A percentile compares a stretch with the other conserved stretches of the same genome.
Evolutionary conservation across 1,140 invertebrate genomes (phyloP).

Genomic region (Tigriopus japonicus): DNA sequence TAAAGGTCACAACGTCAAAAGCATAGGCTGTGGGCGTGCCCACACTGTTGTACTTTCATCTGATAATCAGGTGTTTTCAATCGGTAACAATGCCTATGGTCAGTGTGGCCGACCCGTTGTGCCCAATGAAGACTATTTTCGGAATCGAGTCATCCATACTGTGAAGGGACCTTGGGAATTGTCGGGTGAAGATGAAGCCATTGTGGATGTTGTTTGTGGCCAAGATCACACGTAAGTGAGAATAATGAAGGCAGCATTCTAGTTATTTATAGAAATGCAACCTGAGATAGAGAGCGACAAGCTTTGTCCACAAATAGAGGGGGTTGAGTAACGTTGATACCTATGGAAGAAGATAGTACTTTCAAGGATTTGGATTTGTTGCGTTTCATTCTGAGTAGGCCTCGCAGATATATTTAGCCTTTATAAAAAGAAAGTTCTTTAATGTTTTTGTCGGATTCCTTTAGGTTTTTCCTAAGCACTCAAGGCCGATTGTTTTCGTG

Average conservation of each 20-base stretch:
- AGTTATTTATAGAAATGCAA: too few species aligned
- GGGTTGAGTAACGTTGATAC: too few species aligned
- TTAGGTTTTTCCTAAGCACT: slow-evolving; percentile 49
- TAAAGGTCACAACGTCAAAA: slow-evolving; percentile 10
- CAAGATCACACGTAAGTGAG: slow-evolving; percentile 39
- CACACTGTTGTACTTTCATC: slow-evolving; percentile 62
- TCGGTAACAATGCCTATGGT: slow-evolving; percentile 84
- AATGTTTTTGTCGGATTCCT: too few species aligned
- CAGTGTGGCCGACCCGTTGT: slow-evolving; percentile 75
- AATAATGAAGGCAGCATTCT: too few species aligned
- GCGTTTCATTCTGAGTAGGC: too few species aligned
- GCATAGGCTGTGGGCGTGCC: slow-evolving; percentile 53
- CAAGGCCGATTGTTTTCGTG: slow-evolving; percentile 63
- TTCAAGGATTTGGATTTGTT: too few species aligned
- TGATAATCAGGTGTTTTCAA: slow-evolving; percentile 46
- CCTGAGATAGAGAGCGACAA: too few species aligned
- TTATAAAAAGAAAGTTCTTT: too few species aligned
- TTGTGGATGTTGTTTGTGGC: slow-evolving; percentile 48
- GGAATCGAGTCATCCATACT: slow-evolving; percentile 24
- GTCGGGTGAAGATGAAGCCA: slow-evolving; percentile 28
- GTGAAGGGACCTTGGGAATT: slow-evolving; percentile 22
- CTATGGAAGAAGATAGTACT: too few species aligned
- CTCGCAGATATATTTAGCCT: too few species aligned
- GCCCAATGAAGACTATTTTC: slow-evolving; percentile 49
- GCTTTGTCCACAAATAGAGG: too few species aligned